Evolutionary conservation across 1,140 invertebrate genomes (phyloP), one percentile per base, ranked within the genome.

Genomic region (Nylanderia fulva): DNA sequence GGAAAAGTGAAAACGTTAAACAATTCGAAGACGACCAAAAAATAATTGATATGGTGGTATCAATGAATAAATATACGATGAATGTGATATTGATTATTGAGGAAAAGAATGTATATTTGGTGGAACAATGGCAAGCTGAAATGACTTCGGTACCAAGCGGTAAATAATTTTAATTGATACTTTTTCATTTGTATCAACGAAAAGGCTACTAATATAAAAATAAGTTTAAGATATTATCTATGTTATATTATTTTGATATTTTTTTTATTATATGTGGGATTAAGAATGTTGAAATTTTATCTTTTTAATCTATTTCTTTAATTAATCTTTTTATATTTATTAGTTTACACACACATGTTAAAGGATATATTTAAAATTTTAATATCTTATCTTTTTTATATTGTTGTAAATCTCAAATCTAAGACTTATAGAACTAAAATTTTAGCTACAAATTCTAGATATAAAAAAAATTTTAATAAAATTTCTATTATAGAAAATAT

Each of bases 21-120:
- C 52, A 48, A 0, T 39, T 87, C 18, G 42, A 71, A 0, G 13
- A 69, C 6, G 56, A n/a, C 24, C 68, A 75, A 3, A 84, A 21
- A 1, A 48, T 92, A 24, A 52, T 88, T 45, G 91, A 92, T 7
- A 76, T 91, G 48, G 69, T 24, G 15, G 66, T 84, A 18, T 63
- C 27, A 21, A 29, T 80, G 0, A 64, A 84, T 5, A 27, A 79
- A 24, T 56, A 66, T 4, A 72, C n/a, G 0, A 64, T 86, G 48
- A 87, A 48, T 13, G 7, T 90, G n/a, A 13, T 89, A 18, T 24
- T 91, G 58, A 11, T 90, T 15, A 85, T 85, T 15, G 33, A 64
- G 15, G 61, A 69, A 8, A 15, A 61, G 0, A n/a, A 86, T 1
- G 15, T 60, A 15, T 91, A 86, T 13, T 74, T 64, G 18, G 48